These are phyloP conservation scores for Heliocidaris erythrogramma DNA, from an alignment of 35 echinoderm and acorn worm genomes.

Conservation along the genomic window DNA sequence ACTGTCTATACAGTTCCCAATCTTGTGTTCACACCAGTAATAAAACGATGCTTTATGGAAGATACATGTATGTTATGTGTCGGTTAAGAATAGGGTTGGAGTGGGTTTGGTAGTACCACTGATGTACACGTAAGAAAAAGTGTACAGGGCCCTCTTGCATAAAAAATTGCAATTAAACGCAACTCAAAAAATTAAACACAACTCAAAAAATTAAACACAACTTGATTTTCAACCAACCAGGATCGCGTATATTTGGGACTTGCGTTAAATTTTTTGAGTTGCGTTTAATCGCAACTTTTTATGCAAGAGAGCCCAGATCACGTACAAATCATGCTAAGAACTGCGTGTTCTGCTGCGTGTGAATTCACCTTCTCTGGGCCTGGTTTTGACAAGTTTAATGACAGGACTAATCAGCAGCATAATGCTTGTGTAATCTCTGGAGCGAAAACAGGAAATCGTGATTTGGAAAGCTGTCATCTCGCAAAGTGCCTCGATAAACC, in stretches of 20 bases:
- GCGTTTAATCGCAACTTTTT: too few relatives aligned
- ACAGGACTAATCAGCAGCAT: not conserved
- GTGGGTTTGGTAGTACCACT: too few relatives aligned
- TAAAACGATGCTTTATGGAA: not conserved
- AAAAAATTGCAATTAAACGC: too few relatives aligned
- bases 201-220: too few relatives aligned
- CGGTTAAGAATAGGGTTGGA: too few relatives aligned
- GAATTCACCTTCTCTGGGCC: not conserved
- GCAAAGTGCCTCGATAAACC: not conserved
- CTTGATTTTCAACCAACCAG: too few relatives aligned
- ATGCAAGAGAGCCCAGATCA: too few relatives aligned
- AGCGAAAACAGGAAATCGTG: not conserved
- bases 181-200: too few relatives aligned
- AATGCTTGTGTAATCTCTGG: not conserved
- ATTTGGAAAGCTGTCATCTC: slow-evolving; percentile 11
- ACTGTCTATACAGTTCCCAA: not conserved
- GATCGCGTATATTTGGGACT: too few relatives aligned
- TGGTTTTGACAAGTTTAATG: not conserved
- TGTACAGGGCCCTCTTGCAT: too few relatives aligned
- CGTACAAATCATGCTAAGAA: not conserved
- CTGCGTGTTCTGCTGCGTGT: not conserved
- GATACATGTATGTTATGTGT: not conserved
- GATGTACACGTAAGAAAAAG: not conserved
- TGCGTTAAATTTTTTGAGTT: too few relatives aligned
- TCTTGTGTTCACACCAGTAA: not conserved